These are phyloP conservation scores for Catocala fraxini DNA, from an alignment of 2,888 invertebrate species.

Conservation along the genomic window DNA sequence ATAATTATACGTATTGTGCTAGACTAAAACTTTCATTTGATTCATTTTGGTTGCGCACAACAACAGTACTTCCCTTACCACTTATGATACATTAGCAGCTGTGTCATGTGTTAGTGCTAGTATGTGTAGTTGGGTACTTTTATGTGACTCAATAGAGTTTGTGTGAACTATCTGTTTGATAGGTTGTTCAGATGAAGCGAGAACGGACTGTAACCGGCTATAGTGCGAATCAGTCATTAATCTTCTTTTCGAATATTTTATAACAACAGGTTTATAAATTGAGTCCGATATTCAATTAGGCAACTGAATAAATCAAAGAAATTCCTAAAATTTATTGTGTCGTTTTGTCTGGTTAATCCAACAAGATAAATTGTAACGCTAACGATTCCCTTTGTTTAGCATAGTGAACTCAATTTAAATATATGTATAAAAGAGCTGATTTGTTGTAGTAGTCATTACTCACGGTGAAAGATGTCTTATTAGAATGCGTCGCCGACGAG, in stretches of 20 bases:
- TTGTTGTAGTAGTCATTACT: constrained; percentile 21
- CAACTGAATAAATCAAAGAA: neutral
- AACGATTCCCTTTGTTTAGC: constrained; percentile 28
- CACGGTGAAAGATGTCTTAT: neutral
- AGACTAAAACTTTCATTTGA: too few species aligned
- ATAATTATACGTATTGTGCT: too few species aligned
- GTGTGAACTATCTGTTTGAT: too few species aligned
- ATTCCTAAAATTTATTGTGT: constrained; percentile 24
- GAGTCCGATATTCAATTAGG: neutral
- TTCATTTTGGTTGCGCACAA: too few species aligned
- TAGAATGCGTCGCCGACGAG: constrained; percentile 26
- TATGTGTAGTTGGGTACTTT: too few species aligned
- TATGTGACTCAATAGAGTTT: too few species aligned
- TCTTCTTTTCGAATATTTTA: neutral
- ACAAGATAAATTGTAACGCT: constrained; percentile 12
- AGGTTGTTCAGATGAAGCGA: too few species aligned
- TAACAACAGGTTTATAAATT: neutral
- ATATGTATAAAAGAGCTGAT: constrained; percentile 27
- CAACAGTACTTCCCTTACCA: too few species aligned
- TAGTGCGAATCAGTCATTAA: too few species aligned
- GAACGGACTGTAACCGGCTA: too few species aligned
- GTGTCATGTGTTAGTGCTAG: too few species aligned
- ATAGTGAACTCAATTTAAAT: constrained; percentile 24
- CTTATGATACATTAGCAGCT: too few species aligned
- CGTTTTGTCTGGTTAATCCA: constrained; percentile 53